Evolutionary conservation across 1,140 invertebrate species (phyloP).

Genomic region (Coboldia fuscipes): DNA sequence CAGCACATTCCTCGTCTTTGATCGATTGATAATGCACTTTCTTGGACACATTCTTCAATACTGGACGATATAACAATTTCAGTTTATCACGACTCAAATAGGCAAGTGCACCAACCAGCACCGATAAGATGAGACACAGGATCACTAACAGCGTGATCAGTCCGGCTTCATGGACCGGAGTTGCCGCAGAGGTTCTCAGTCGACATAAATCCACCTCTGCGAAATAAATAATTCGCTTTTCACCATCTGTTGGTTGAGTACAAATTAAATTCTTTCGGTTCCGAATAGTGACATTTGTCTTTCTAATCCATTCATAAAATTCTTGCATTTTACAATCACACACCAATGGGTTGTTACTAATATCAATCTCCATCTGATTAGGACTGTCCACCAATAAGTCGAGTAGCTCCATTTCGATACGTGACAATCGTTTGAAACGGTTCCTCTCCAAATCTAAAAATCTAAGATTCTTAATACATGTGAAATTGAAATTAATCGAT

Average conservation of each 20-base stretch:
- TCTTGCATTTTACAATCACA: constrained; percentile 39
- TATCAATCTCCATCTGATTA: constrained; percentile 32
- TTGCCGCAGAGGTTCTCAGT: constrained; percentile 10
- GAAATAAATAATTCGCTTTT: constrained; percentile 19
- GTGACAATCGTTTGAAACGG: constrained; percentile 32
- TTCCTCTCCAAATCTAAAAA: constrained; percentile 52
- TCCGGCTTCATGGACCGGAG: constrained; percentile 10
- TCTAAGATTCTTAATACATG: constrained; percentile 38
- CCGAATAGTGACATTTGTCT: constrained; percentile 34
- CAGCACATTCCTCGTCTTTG: constrained; percentile 24
- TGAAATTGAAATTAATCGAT: constrained; percentile 40
- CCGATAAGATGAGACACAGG: constrained; percentile 28
- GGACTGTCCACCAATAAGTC: constrained; percentile 27
- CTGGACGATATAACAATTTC: constrained; percentile 32
- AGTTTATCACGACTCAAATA: constrained; percentile 36
- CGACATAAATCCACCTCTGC: constrained; percentile 12
- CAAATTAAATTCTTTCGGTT: constrained; percentile 32
- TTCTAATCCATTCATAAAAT: constrained; percentile 39
- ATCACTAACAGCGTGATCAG: constrained; percentile 31
- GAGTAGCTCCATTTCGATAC: constrained; percentile 31
- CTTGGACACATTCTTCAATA: constrained; percentile 38
- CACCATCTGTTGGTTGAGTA: constrained; percentile 13
- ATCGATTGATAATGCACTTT: constrained; percentile 56
- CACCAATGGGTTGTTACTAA: constrained; percentile 40
- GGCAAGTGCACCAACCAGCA: constrained; percentile 28